phyloP scores from a whole-genome alignment of 2,797 vertebrate genomes.

The Tokudaia tokunoshimensis region DNA sequence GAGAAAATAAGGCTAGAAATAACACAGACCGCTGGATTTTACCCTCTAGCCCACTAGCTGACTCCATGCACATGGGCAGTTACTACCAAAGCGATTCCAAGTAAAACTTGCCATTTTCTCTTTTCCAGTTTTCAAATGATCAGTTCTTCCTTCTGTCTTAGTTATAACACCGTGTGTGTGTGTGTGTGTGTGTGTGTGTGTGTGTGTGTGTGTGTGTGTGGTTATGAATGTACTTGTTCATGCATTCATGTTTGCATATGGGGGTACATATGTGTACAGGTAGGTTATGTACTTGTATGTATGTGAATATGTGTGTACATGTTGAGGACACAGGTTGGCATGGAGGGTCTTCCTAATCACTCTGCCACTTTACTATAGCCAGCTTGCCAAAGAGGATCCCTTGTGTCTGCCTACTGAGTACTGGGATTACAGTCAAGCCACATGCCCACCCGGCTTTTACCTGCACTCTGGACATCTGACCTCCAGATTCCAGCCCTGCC shows the following conservation, averaged over 20 bases:
- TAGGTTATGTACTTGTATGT: background rate
- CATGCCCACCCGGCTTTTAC: background rate
- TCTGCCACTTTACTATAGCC: background rate
- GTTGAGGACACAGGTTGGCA: background rate
- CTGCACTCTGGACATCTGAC: background rate
- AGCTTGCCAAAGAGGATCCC: background rate
- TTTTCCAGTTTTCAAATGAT: background rate
- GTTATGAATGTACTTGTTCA: background rate
- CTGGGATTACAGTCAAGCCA: background rate
- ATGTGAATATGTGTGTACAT: background rate
- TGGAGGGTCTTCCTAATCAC: background rate
- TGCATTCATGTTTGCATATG: background rate
- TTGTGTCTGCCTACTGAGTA: background rate
- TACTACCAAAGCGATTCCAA: background rate
- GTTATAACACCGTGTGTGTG: background rate
- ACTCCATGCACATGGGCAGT: rapidly evolving
- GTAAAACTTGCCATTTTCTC: background rate
- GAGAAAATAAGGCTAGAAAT: background rate
- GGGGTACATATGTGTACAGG: background rate
- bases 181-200: background rate
- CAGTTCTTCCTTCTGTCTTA: background rate
- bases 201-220: background rate
- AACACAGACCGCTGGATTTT: background rate
- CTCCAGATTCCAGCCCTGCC: background rate
- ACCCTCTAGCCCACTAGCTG: background rate